Conservation (phyloP, 2,113 vertebrate species). For the Dunckerocampus dactyliophorus region DNA sequence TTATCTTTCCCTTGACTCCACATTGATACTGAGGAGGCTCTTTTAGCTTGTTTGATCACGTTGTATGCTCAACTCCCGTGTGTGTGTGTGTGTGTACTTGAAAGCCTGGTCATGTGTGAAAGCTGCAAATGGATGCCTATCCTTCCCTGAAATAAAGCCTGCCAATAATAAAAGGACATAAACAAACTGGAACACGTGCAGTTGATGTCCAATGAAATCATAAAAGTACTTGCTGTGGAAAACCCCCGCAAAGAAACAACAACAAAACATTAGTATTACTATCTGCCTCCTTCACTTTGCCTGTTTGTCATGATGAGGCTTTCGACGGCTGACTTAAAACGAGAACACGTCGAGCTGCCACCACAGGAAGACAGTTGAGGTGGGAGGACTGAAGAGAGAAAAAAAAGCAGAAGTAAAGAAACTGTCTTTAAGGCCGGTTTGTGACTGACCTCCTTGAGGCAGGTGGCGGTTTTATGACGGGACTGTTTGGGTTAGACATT, state of each 20-base stretch:
- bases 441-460: constrained; percentile 52
- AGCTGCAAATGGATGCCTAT: constrained; percentile 57
- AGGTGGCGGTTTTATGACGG: constrained; percentile 57
- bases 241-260: constrained; percentile 55
- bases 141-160: constrained; percentile 48
- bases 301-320: constrained; percentile 45
- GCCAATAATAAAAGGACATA: constrained; percentile 28
- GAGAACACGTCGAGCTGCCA: constrained; percentile 47
- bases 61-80: constrained; percentile 26
- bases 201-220: constrained; percentile 26
- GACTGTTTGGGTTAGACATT: constrained; percentile 22
- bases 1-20: constrained; percentile 38
- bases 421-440: constrained; percentile 60
- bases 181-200: background rate
- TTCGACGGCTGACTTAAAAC: constrained; percentile 53
- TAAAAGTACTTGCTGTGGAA: constrained; percentile 40
- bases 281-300: constrained; percentile 28
- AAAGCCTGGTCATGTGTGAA: constrained; percentile 50
- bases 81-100: constrained; percentile 16
- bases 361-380: constrained; percentile 66
- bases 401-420: constrained; percentile 61
- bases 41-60: constrained; percentile 60
- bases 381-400: constrained; percentile 63
- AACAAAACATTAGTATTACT: background rate
- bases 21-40: constrained; percentile 41